phyloP scores from a whole-genome alignment of 1,140 invertebrate genomes.

The Cyrtorhinus lividipennis region DNA sequence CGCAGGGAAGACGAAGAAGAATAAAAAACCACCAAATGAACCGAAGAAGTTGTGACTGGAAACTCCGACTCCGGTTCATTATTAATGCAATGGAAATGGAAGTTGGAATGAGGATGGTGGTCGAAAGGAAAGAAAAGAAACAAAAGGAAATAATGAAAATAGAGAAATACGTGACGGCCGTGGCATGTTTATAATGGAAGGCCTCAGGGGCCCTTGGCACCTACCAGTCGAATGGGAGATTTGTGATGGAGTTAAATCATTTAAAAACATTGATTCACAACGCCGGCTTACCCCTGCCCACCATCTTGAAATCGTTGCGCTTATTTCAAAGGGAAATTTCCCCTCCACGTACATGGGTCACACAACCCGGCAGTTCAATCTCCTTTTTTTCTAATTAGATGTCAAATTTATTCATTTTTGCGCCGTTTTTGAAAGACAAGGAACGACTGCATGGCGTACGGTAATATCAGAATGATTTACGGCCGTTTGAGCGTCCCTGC shows the following conservation, averaged over 20 bases:
- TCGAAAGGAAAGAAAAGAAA: neutral
- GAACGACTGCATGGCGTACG: no score
- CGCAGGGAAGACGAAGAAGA: neutral
- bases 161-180: conserved; percentile 4
- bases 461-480: no score
- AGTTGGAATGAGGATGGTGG: neutral
- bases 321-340: conserved; percentile 5
- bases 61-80: neutral
- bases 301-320: conserved; percentile 1
- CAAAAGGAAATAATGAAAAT: conserved; percentile 9
- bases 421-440: neutral
- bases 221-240: conserved; percentile 7
- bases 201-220: conserved; percentile 7
- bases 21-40: neutral
- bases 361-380: neutral
- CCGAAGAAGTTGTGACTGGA: conserved; percentile 1
- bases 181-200: conserved; percentile 9
- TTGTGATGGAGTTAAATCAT: conserved; percentile 10
- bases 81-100: conserved; percentile 10
- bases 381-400: neutral
- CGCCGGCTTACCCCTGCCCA: conserved; percentile 3
- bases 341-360: neutral
- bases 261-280: conserved; percentile 8
- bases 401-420: neutral
- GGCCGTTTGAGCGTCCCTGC: no score